Evolutionary conservation across 1,140 invertebrate species (phyloP).

Genomic region (Cherax destructor): DNA sequence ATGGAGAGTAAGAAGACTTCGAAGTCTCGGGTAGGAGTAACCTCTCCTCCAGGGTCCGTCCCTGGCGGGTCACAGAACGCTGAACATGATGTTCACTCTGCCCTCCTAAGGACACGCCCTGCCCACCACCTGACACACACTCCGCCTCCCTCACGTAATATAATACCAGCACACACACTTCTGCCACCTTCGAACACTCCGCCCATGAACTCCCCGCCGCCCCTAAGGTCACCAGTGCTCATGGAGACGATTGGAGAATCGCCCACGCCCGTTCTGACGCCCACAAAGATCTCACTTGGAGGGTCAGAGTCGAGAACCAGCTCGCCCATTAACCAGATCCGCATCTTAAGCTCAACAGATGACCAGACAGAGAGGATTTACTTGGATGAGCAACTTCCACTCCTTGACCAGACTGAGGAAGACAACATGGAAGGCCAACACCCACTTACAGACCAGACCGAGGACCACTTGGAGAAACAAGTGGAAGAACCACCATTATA

Average conservation of each 20-base stretch:
- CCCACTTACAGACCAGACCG: neutral
- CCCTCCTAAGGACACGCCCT: neutral
- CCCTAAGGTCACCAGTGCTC: neutral
- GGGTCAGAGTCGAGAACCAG: neutral
- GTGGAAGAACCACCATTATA: too few relatives aligned
- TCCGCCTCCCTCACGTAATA: neutral
- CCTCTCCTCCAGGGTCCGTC: neutral
- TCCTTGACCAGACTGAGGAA: neutral
- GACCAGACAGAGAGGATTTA: neutral
- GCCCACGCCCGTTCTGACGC: slow-evolving; percentile 1
- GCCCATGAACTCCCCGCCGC: neutral
- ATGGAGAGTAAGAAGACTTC: too few relatives aligned
- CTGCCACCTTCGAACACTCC: neutral
- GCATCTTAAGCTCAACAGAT: neutral
- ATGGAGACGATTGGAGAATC: neutral
- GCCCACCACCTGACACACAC: neutral
- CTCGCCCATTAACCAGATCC: neutral
- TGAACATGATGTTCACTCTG: too few relatives aligned
- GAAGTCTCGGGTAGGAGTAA: too few relatives aligned
- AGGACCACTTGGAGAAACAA: neutral
- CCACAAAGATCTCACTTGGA: neutral
- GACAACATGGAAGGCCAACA: neutral
- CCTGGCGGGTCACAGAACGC: too few relatives aligned
- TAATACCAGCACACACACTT: neutral
- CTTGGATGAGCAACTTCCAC: too few relatives aligned